Evolutionary conservation across 1,140 invertebrate genomes (phyloP), one percentile per base, ranked within the genome.

Genomic region (Protaetia brevitarsis): DNA sequence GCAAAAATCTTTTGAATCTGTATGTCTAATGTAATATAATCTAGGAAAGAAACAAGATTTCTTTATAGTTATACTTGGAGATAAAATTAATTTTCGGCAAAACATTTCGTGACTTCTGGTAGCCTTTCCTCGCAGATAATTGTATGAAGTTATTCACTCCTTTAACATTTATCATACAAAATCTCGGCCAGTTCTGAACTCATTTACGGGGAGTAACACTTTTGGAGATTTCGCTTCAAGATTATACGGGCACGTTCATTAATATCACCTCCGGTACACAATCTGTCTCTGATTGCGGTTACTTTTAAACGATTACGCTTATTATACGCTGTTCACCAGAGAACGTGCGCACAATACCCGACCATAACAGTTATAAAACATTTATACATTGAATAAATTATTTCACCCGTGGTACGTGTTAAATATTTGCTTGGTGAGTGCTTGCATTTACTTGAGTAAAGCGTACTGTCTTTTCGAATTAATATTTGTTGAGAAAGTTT

Each of bases 331-430:
- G 19, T 10, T 51, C 26, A 23, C 11, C 41, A 5, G 19, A 10
- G 11, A 51, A 51, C 13, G 19, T 51, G 21, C 16, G 41, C 26
- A 51, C 41, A 51, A 23, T 51, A 51, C 41, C 5, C 19, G 7
- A 23, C 26, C 21, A 16, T 37, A 37, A 37, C 34, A 37, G 34
- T 37, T 37, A 37, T 37, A 37, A 37, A 37, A 37, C 6, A 51
- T 51, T 51, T 51, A 51, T 51, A 51, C 26, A 51, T 51, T 51
- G 21, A 51, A 51, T 51, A 51, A 51, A 51, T 51, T 51, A 51
- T 51, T 51, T 51, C 11, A 23, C 19, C 19, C 16, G 41, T 19
- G 11, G 21, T 51, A 51, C 19, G 26, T 51, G 19, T 16, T 51
- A 51, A 51, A 51, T 51, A 51, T 51, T 23, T 51, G n/a, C 41